phyloP scores from a whole-genome alignment of 2,888 invertebrate genomes.

The Acanthosepion esculentum region DNA sequence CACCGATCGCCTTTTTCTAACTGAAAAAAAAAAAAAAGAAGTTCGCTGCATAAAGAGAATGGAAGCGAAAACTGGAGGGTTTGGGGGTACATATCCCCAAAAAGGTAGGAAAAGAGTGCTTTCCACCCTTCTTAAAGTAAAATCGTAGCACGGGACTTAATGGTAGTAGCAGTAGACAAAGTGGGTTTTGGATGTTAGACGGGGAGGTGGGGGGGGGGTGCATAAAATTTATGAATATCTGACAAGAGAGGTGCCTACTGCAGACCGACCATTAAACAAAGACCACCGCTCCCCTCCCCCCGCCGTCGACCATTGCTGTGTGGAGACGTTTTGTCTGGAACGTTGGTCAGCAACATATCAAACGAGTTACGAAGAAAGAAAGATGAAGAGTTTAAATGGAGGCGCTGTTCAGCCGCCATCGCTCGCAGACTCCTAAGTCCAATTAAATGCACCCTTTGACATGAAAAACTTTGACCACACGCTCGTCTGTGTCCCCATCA shows the following conservation, averaged over 20 bases:
- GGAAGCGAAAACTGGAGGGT: too few species aligned
- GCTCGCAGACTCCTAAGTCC: not conserved
- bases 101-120: too few species aligned
- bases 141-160: not conserved
- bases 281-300: not conserved
- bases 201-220: not conserved
- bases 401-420: not conserved
- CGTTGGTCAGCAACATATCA: not conserved
- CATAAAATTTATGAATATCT: slow-evolving; percentile 16
- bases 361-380: not conserved
- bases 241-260: slow-evolving; percentile 12
- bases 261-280: not conserved
- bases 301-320: not conserved
- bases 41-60: too few species aligned
- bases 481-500: not conserved
- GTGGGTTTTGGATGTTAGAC: not conserved
- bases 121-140: not conserved
- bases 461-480: slow-evolving; percentile 2
- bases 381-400: not conserved
- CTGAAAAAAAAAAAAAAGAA: too few species aligned
- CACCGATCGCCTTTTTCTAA: too few species aligned
- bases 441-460: not conserved
- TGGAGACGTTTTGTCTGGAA: not conserved
- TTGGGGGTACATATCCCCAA: too few species aligned
- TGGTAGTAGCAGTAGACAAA: not conserved